Conservation (phyloP, 1,140 invertebrate genomes). For the Bombus affinis region DNA sequence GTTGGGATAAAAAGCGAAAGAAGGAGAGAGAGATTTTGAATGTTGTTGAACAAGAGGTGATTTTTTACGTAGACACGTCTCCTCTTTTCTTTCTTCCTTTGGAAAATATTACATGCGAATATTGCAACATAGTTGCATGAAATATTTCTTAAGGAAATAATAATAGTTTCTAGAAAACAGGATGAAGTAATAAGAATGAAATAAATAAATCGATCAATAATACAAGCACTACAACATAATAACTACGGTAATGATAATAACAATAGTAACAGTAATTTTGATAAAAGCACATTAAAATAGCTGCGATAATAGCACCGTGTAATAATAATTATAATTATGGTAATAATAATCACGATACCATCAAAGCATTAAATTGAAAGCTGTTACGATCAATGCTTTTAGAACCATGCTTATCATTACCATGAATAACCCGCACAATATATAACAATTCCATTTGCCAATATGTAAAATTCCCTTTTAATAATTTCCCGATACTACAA, state of each 20-base stretch:
- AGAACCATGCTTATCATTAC: neutral
- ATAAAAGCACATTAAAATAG: neutral
- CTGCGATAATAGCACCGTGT: neutral
- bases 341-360: neutral
- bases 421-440: neutral
- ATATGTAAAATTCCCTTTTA: neutral
- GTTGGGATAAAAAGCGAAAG: neutral
- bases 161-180: too few relatives aligned
- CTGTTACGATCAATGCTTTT: constrained; percentile 3
- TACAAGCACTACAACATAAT: too few relatives aligned
- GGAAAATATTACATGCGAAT: neutral
- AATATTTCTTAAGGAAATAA: neutral
- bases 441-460: neutral
- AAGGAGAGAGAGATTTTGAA: neutral
- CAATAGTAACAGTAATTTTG: neutral
- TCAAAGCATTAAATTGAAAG: constrained; percentile 9
- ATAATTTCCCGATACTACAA: too few relatives aligned
- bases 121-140: neutral
- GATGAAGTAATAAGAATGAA: too few relatives aligned
- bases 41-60: neutral
- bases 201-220: neutral
- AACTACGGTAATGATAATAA: neutral
- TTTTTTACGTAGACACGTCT: neutral
- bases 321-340: neutral
- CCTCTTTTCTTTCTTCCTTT: neutral